Percentiles rank a stretch among this genome's conserved stretches.
Evolutionary conservation across 2,797 vertebrate species (phyloP).

Genomic region (Dendrocincla fuliginosa): DNA sequence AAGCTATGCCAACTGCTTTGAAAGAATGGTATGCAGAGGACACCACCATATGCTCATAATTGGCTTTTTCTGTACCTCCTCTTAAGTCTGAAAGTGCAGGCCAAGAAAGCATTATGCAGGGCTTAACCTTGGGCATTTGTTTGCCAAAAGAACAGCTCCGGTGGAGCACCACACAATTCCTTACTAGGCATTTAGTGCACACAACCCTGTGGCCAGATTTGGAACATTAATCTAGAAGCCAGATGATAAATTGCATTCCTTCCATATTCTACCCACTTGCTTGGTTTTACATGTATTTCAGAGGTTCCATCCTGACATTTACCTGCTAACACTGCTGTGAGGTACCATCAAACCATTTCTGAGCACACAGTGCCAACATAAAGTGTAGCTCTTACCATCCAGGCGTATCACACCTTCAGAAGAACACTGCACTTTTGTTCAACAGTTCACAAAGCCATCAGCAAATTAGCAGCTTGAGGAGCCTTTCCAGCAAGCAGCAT

Average conservation of each 20-base stretch:
- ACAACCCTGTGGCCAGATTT: not conserved
- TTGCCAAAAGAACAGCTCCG: not conserved
- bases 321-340: not conserved
- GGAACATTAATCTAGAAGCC: not conserved
- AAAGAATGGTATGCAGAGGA: not conserved
- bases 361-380: not conserved
- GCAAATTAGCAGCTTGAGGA: not conserved
- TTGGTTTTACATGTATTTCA: not conserved
- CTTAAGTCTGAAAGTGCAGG: not conserved
- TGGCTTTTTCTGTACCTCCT: not conserved
- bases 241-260: not conserved
- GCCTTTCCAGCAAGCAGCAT: not conserved
- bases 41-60: not conserved
- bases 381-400: fast-evolving
- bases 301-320: not conserved
- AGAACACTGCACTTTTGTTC: not conserved
- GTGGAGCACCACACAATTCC: not conserved
- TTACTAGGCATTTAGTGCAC: fast-evolving
- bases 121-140: not conserved
- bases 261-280: not conserved
- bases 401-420: not conserved
- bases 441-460: not conserved
- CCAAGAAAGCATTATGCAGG: not conserved
- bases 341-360: not conserved
- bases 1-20: fast-evolving